Evolutionary conservation across 64 coral and sea anemone species (phyloP), one percentile per base, ranked within the genome.

Genomic region (Montipora sp.): DNA sequence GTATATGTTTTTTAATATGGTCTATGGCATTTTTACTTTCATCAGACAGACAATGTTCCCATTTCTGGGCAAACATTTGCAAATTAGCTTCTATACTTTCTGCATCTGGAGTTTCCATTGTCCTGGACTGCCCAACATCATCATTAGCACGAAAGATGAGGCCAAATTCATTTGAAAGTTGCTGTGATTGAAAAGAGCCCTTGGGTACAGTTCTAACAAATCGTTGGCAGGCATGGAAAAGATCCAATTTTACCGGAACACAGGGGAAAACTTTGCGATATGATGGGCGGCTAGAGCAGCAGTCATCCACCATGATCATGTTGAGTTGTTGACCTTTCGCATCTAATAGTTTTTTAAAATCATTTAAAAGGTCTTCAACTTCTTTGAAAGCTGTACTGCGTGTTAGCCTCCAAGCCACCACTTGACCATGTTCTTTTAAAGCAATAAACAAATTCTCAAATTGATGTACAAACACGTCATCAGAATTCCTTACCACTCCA

Each of bases 361-460:
- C 76, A 21, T 59, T 63, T 66, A 90, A 47, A 19, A 90, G 49
- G 73, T 95, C 81, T 72, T 90, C 47, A 19, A 95, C 63, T 79
- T 95, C 88, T 67, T 50, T 59, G 68, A 85, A 95, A 48, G 79
- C 27, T 50, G 88, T 95, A 19, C 66, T 81, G 11, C 60, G 18
- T 21, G 88, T 90, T 8, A 90, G 20, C 48, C 61, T 85, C 88
- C 93, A 95, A 2, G 72, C 68, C 9, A 87, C 58, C 67, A 95
- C 88, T 87, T 95, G 47, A 14, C 81, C 81, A 59, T 90, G 15
- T 72, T 90, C 81, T 36, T 95, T 90, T 23, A 95, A 51, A 19
- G 51, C 87, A 63, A 90, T 75, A 73, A 90, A 95, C 27, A 95
- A 20, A 80, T 95, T 95, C 50, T 85, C n/a, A 80, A 95, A 95